Evolutionary conservation across 1,140 invertebrate species (phyloP).

Genomic region (Trinorchestia longiramus): DNA sequence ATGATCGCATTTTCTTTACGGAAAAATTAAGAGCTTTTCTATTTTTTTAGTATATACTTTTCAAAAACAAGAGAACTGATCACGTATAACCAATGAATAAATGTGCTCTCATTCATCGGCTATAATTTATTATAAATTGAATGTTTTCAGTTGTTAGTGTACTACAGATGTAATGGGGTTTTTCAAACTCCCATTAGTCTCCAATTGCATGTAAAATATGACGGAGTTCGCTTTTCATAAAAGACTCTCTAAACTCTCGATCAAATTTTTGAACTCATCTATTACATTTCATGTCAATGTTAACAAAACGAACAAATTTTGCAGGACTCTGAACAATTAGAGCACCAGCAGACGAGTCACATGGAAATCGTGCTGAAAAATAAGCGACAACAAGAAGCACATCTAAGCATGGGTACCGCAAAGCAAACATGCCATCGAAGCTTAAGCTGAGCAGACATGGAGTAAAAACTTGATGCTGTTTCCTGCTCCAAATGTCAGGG

Average conservation of each 20-base stretch:
- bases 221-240: too few species aligned
- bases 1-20: neutral
- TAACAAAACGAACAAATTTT: neutral
- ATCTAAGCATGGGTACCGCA: neutral
- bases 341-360: neutral
- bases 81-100: neutral
- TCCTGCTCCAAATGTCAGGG: slow-evolving; percentile 48
- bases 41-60: neutral
- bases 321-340: neutral
- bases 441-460: neutral
- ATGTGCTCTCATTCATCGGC: neutral
- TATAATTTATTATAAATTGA: neutral
- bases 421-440: neutral
- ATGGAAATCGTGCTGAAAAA: neutral
- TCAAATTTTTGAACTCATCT: too few species aligned
- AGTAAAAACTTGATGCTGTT: slow-evolving; percentile 19
- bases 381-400: neutral
- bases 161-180: too few species aligned
- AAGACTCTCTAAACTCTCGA: too few species aligned
- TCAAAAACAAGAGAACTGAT: neutral
- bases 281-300: neutral
- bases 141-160: too few species aligned
- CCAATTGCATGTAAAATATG: too few species aligned
- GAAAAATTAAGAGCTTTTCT: neutral
- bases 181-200: too few species aligned